phyloP scores from a whole-genome alignment of 2,888 invertebrate species.

The Neocrepidodera transversa region DNA sequence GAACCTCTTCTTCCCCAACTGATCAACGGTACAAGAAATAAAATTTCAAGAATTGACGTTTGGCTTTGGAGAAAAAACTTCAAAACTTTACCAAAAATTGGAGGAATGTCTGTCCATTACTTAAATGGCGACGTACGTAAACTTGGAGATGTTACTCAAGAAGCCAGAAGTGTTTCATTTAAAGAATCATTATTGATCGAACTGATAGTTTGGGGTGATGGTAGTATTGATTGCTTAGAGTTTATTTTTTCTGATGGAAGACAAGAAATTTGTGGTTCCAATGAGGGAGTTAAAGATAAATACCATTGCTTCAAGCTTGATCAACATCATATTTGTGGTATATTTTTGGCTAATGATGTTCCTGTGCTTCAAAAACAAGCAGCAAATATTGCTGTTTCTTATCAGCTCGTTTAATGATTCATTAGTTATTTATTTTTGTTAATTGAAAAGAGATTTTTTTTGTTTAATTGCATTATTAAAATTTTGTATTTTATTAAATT shows the following conservation, averaged over 20 bases:
- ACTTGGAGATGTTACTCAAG: background rate
- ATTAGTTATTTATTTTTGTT: too few species aligned
- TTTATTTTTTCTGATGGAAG: slow-evolving; percentile 17
- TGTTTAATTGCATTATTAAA: too few species aligned
- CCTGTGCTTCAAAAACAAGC: slow-evolving; percentile 12
- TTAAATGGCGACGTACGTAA: background rate
- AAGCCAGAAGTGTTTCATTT: slow-evolving; percentile 7
- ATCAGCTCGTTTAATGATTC: slow-evolving; percentile 3
- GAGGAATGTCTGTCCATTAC: slow-evolving; percentile 7
- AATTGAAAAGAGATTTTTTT: too few species aligned
- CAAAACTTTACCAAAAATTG: slow-evolving; percentile 11
- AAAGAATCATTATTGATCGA: background rate
- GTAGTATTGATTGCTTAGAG: slow-evolving; percentile 13
- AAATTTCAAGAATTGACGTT: slow-evolving; percentile 4
- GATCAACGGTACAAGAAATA: slow-evolving; percentile 4
- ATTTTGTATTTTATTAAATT: too few species aligned
- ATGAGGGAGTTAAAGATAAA: background rate
- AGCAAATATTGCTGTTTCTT: slow-evolving; percentile 21
- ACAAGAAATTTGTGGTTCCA: slow-evolving; percentile 3
- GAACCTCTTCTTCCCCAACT: slow-evolving; percentile 9
- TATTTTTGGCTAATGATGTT: slow-evolving; percentile 17
- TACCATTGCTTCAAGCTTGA: slow-evolving; percentile 11
- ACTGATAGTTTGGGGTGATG: slow-evolving; percentile 16
- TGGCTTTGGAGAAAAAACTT: slow-evolving; percentile 17
- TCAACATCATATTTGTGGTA: slow-evolving; percentile 10